Conservation (phyloP, 2,888 invertebrate genomes). For the Cloeon dipterum region DNA sequence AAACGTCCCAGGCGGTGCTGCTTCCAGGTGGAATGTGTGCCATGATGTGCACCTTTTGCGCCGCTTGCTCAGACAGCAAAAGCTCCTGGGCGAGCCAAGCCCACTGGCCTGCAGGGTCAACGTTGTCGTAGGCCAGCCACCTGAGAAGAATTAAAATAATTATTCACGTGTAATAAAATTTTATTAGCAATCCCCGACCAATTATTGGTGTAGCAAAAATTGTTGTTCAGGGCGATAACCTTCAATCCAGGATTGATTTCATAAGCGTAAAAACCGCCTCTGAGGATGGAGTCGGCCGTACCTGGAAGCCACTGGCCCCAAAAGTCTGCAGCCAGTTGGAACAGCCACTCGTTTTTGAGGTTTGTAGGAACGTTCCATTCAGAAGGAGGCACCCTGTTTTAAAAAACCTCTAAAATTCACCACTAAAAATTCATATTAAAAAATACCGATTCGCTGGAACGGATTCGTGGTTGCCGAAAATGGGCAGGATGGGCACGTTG, state of each 20-base stretch:
- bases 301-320: constrained; percentile 47
- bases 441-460: constrained; percentile 70
- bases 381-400: no score
- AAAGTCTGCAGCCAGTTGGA: constrained; percentile 39
- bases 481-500: constrained; percentile 34
- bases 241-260: background rate
- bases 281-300: background rate
- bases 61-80: constrained; percentile 40
- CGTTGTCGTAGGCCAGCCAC: constrained; percentile 49
- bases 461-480: constrained; percentile 66
- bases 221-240: background rate
- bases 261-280: background rate
- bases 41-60: constrained; percentile 61
- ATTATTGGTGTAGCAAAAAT: background rate
- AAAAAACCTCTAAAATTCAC: no score
- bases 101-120: constrained; percentile 52
- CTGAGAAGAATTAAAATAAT: constrained; percentile 16
- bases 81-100: constrained; percentile 59
- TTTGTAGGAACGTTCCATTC: constrained; percentile 12
- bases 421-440: no score
- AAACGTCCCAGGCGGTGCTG: constrained; percentile 38
- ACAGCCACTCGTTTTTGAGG: constrained; percentile 48
- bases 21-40: constrained; percentile 62
- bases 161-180: background rate
- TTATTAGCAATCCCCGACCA: no score